Percentiles rank a stretch among this genome's conserved stretches.
Evolutionary conservation across 2,888 invertebrate genomes (phyloP).

Genomic region (Drosophila barbarae): DNA sequence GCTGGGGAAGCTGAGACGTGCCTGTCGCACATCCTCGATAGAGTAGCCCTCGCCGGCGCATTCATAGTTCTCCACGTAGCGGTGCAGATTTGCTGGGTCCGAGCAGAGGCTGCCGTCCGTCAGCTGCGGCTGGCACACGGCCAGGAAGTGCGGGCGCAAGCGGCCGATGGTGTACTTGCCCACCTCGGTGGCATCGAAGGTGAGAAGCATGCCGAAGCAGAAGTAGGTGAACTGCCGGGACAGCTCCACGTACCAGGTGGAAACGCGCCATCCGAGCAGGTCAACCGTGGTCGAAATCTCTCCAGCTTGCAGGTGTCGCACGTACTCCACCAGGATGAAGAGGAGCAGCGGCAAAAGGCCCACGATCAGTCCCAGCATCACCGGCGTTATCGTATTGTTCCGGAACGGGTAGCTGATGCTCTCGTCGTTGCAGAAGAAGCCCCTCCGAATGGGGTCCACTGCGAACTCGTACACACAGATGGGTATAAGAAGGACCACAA

Average conservation of each 20-base stretch:
- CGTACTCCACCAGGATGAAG: conserved; percentile 64
- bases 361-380: conserved; percentile 58
- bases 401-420: conserved; percentile 70
- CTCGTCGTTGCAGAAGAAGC: conserved; percentile 76
- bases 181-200: conserved; percentile 73
- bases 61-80: conserved; percentile 87
- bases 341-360: conserved; percentile 50
- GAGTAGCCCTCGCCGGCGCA: conserved; percentile 82
- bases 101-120: conserved; percentile 81
- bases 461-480: conserved; percentile 66
- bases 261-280: conserved; percentile 51
- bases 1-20: conserved; percentile 93
- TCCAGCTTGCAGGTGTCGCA: conserved; percentile 46
- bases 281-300: conserved; percentile 43
- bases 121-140: conserved; percentile 89
- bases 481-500: conserved; percentile 63
- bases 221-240: conserved; percentile 59
- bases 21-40: conserved; percentile 84
- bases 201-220: conserved; percentile 65
- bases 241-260: conserved; percentile 58
- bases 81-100: conserved; percentile 82
- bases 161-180: conserved; percentile 75
- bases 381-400: conserved; percentile 62
- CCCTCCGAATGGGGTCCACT: conserved; percentile 68
- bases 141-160: conserved; percentile 71